Evolutionary conservation across 35 echinoderm and acorn worm species (phyloP).

Genomic region (Lytechinus variegatus): DNA sequence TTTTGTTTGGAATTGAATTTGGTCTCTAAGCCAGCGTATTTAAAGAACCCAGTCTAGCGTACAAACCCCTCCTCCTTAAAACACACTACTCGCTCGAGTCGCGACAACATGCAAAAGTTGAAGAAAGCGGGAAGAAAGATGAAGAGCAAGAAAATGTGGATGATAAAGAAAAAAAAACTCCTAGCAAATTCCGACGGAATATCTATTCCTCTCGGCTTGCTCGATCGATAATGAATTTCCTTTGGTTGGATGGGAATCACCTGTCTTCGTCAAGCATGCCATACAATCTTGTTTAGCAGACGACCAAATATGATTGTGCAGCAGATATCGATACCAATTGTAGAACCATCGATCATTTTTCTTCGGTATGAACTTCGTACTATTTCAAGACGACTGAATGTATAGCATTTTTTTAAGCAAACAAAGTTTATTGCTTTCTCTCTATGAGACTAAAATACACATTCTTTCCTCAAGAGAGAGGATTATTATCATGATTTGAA

Average conservation of each 20-base stretch:
- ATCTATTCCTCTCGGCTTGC: constrained; percentile 41
- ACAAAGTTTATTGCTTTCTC: not conserved
- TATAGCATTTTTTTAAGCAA: not conserved
- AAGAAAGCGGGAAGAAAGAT: not conserved
- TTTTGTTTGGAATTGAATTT: constrained; percentile 20
- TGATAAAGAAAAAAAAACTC: constrained; percentile 6
- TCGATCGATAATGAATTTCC: constrained; percentile 47
- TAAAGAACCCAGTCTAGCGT: constrained; percentile 17
- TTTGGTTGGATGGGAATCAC: not conserved
- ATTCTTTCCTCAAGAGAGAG: too few species aligned
- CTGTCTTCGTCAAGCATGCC: not conserved
- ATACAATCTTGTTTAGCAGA: not conserved
- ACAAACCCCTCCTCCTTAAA: not conserved
- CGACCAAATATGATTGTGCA: constrained; percentile 24
- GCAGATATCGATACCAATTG: constrained; percentile 27
- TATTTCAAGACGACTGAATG: not conserved
- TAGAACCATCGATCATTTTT: not conserved
- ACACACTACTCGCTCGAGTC: not conserved
- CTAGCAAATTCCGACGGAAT: not conserved
- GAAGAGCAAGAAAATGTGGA: not conserved
- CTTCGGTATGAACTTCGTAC: not conserved
- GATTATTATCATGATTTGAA: too few species aligned
- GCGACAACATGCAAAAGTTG: not conserved
- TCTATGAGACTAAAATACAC: not conserved
- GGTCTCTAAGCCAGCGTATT: not conserved